Conservation (phyloP, 1,140 invertebrate genomes). For the Brachionus plicatilis region DNA sequence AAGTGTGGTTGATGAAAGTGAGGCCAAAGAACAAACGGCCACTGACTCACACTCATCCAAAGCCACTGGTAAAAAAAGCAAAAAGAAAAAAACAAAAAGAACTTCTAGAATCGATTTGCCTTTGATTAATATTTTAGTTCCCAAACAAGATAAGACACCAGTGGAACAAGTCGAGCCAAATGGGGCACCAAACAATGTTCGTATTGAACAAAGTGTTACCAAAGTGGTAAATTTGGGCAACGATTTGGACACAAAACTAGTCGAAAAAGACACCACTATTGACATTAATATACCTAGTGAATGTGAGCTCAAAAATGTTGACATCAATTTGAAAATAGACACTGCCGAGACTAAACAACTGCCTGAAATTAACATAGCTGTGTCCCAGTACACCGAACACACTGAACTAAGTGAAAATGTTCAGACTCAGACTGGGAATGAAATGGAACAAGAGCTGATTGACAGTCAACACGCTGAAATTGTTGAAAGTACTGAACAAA, state of each 20-base stretch:
- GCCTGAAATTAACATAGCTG: neutral
- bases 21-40: neutral
- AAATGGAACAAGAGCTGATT: neutral
- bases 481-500: neutral
- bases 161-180: neutral
- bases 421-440: neutral
- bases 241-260: neutral
- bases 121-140: neutral
- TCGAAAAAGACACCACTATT: neutral
- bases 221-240: neutral
- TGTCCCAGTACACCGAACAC: neutral
- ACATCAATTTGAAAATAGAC: neutral
- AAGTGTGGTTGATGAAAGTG: neutral
- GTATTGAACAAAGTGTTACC: neutral
- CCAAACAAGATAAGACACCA: neutral
- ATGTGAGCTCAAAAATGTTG: neutral
- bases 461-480: neutral
- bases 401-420: neutral
- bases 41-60: neutral
- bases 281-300: neutral
- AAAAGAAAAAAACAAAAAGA: slow-evolving; percentile 1
- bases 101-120: neutral
- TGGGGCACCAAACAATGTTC: neutral
- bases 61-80: neutral
- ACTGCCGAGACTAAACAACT: neutral